These are phyloP conservation scores for Kryphioiulus occultus DNA, from an alignment of 2,888 invertebrate species.

Conservation along the genomic window DNA sequence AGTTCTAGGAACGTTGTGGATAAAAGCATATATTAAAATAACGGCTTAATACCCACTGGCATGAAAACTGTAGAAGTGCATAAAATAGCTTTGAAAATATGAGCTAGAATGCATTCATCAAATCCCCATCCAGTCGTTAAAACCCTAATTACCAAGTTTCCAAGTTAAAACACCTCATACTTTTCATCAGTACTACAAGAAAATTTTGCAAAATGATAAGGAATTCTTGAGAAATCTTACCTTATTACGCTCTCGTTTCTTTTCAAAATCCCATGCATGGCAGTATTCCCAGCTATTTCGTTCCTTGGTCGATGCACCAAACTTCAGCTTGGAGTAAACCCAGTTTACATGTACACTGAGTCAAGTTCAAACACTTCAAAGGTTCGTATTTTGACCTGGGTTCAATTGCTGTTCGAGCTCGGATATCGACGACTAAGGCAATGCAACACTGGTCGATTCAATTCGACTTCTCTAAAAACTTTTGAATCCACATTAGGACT, in stretches of 20 bases:
- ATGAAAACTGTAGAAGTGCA: background rate
- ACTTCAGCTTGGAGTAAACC: background rate
- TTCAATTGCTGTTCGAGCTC: background rate
- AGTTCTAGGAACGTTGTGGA: background rate
- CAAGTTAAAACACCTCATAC: too few species aligned
- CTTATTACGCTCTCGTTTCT: background rate
- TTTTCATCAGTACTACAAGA: too few species aligned
- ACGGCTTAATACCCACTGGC: background rate
- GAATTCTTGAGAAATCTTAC: background rate
- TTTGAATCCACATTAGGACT: slow-evolving; percentile 36
- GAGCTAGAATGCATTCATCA: background rate
- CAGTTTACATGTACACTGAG: slow-evolving; percentile 32
- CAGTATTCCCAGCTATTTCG: slow-evolving; percentile 20
- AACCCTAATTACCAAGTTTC: too few species aligned
- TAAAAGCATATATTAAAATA: background rate
- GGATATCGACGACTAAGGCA: background rate
- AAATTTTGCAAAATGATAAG: background rate
- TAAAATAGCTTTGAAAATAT: background rate
- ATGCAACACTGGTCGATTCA: background rate
- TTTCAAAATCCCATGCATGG: slow-evolving; percentile 32
- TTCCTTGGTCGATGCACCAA: slow-evolving; percentile 33
- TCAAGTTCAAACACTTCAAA: slow-evolving; percentile 32
- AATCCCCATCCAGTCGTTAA: background rate
- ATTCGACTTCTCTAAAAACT: slow-evolving; percentile 3
- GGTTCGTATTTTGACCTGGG: slow-evolving; percentile 26